phyloP scores from a whole-genome alignment of 2,797 vertebrate species.

The Columba guinea region DNA sequence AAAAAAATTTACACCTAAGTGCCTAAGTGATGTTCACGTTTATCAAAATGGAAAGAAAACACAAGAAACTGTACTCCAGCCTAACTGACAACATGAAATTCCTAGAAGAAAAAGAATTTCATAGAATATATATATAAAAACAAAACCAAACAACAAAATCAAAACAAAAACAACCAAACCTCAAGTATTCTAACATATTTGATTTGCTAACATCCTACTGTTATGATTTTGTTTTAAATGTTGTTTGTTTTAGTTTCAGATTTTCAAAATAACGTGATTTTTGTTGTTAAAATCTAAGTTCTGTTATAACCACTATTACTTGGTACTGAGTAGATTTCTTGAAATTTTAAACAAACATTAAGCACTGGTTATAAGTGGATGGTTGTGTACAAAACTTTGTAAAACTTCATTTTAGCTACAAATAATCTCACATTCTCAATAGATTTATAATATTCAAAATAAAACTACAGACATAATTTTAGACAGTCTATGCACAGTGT shows the following conservation, averaged over 20 bases:
- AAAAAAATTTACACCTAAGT: background rate
- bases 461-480: background rate
- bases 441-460: background rate
- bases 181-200: background rate
- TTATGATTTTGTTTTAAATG: background rate
- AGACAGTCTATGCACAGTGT: background rate
- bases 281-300: background rate
- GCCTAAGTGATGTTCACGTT: background rate
- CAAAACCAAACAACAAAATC: too few species aligned
- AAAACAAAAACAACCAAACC: too few species aligned
- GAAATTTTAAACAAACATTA: background rate
- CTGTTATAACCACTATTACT: background rate
- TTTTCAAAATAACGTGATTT: background rate
- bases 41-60: background rate
- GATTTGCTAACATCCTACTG: background rate
- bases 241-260: background rate
- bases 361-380: background rate
- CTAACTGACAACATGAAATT: background rate
- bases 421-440: background rate
- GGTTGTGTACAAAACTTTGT: background rate
- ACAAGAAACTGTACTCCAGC: background rate
- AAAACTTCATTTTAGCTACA: background rate
- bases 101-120: background rate
- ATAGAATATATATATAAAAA: background rate
- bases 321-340: background rate